These are phyloP conservation scores for Solen grandis DNA, from an alignment of 1,140 invertebrate species.

Conservation along the genomic window DNA sequence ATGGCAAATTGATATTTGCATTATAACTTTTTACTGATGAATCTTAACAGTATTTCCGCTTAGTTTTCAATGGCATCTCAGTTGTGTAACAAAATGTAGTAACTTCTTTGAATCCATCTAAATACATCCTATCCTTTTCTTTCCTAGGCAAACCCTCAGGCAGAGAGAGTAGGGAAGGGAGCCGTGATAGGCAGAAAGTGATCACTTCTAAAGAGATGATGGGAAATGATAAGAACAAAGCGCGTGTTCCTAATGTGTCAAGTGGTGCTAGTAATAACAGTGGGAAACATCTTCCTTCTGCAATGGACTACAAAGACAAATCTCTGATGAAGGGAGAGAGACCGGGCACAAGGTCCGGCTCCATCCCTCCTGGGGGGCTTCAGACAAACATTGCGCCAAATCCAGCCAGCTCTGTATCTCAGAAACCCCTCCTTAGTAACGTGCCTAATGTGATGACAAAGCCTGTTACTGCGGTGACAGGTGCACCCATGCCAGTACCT, in stretches of 20 bases:
- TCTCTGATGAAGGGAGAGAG: neutral
- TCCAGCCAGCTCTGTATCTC: too few species aligned
- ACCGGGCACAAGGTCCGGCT: neutral
- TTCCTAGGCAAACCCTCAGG: constrained; percentile 30
- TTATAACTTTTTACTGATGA: too few species aligned
- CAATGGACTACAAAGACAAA: too few species aligned
- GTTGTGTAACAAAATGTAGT: too few species aligned
- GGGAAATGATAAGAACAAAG: constrained; percentile 33
- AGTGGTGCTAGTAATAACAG: neutral
- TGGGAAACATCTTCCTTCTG: too few species aligned
- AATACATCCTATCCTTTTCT: too few species aligned
- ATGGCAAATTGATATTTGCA: too few species aligned
- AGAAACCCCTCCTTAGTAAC: neutral
- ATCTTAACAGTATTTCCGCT: too few species aligned
- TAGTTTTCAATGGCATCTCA: too few species aligned
- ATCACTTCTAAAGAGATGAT: constrained; percentile 17
- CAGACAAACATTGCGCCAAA: constrained; percentile 31
- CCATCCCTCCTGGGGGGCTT: neutral
- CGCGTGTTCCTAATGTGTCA: neutral
- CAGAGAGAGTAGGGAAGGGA: constrained; percentile 44
- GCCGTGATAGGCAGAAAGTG: constrained; percentile 36
- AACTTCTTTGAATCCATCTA: too few species aligned
- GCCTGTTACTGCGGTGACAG: neutral
- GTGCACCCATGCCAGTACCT: neutral
- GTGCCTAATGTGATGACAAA: neutral